These are phyloP conservation scores for Aphodius granarius DNA, from an alignment of 2,888 invertebrate genomes.

Conservation along the genomic window DNA sequence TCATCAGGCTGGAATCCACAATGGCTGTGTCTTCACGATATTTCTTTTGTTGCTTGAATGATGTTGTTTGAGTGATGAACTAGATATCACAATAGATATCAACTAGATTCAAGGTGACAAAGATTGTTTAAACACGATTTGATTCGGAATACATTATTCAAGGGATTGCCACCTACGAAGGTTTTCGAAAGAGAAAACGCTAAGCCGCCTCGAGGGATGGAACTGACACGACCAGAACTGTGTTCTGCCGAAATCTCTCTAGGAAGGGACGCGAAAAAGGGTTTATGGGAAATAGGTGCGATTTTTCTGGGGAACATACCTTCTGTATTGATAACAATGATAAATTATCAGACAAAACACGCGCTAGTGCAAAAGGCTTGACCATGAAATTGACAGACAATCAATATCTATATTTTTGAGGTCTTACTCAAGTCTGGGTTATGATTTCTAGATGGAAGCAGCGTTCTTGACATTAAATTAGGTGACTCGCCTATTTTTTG, in stretches of 20 bases:
- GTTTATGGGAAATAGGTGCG: background rate
- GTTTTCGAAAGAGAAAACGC: background rate
- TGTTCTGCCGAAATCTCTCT: background rate
- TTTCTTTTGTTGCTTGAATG: too few relatives aligned
- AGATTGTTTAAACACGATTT: background rate
- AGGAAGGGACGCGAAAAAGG: background rate
- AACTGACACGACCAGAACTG: background rate
- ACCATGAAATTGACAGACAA: background rate
- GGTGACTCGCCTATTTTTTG: too few relatives aligned
- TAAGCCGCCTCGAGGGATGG: background rate
- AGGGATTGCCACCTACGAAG: background rate
- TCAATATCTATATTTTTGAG: too few relatives aligned
- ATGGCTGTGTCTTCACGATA: too few relatives aligned
- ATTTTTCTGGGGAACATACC: background rate
- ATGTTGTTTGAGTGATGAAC: too few relatives aligned
- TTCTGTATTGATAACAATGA: background rate
- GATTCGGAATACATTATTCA: background rate
- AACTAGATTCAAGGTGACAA: too few relatives aligned
- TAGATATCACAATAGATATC: too few relatives aligned
- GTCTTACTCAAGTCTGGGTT: too few relatives aligned
- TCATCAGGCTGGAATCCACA: too few relatives aligned
- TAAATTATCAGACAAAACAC: background rate
- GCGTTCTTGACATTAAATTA: too few relatives aligned
- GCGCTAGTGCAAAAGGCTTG: background rate
- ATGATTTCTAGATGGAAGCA: too few relatives aligned